Percentiles rank a stretch among this genome's conserved stretches.
phyloP scores from a whole-genome alignment of 1,140 invertebrate genomes.

The Zaprionus gabonicus region DNA sequence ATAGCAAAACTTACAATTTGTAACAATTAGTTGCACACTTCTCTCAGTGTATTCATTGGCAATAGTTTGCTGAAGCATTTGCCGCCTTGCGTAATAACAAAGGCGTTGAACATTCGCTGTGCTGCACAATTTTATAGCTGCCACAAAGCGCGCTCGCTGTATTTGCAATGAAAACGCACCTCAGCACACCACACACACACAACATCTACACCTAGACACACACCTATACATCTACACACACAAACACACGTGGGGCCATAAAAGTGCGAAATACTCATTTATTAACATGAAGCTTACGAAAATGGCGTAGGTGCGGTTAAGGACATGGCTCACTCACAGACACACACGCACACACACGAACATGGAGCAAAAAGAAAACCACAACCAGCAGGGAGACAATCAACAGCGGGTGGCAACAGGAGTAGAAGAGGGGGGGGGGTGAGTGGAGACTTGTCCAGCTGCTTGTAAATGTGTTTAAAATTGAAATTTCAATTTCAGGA shows the following conservation, averaged over 20 bases:
- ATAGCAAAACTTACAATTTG: neutral
- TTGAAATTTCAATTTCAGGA: slow-evolving; percentile 61
- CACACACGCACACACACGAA: slow-evolving; percentile 6
- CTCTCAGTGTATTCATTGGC: slow-evolving; percentile 38
- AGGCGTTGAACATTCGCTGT: slow-evolving; percentile 53
- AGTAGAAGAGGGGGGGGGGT: neutral
- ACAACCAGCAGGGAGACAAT: slow-evolving; percentile 29
- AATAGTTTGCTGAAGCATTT: slow-evolving; percentile 31
- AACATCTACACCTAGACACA: neutral
- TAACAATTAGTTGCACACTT: slow-evolving; percentile 8
- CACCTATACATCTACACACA: slow-evolving; percentile 5
- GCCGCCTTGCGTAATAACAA: slow-evolving; percentile 45
- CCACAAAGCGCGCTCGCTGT: slow-evolving; percentile 32
- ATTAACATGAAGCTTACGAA: slow-evolving; percentile 63
- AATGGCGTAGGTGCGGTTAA: slow-evolving; percentile 59
- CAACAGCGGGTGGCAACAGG: slow-evolving; percentile 16
- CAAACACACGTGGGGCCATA: slow-evolving; percentile 33
- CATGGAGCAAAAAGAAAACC: slow-evolving; percentile 30
- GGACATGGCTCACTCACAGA: slow-evolving; percentile 27
- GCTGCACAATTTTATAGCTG: slow-evolving; percentile 54
- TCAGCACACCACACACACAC: slow-evolving; percentile 27
- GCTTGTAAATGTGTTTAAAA: slow-evolving; percentile 58
- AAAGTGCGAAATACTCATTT: slow-evolving; percentile 62
- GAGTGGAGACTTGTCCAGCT: slow-evolving; percentile 45
- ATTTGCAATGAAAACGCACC: slow-evolving; percentile 53